Conservation (phyloP, 64 coral and sea anemone species). For the Actinia tenebrosa region DNA sequence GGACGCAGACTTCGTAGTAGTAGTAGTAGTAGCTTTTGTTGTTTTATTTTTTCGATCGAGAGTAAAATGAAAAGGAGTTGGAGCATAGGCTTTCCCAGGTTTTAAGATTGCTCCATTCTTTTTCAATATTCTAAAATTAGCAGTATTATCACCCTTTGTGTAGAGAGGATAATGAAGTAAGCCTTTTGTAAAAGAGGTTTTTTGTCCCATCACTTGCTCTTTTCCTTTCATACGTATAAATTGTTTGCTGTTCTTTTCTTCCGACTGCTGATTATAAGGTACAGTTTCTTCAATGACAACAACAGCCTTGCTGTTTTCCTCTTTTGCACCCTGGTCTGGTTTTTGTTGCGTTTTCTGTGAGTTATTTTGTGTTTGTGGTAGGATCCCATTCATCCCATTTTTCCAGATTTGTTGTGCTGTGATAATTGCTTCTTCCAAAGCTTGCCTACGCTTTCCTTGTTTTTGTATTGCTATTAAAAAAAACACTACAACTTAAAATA, state of each 20-base stretch:
- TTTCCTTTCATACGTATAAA: not conserved
- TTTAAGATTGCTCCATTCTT: not conserved
- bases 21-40: not conserved
- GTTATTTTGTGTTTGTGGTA: not conserved
- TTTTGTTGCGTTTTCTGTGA: not conserved
- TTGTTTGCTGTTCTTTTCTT: not conserved
- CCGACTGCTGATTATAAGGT: not conserved
- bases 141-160: not conserved
- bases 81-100: not conserved
- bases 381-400: not conserved
- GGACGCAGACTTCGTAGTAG: no score
- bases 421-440: not conserved
- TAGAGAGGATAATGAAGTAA: not conserved
- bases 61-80: constrained; percentile 15
- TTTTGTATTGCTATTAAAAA: not conserved
- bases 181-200: not conserved
- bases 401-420: not conserved
- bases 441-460: not conserved
- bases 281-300: not conserved
- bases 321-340: not conserved
- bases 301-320: not conserved
- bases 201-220: not conserved
- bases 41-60: not conserved
- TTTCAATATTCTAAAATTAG: not conserved
- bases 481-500: not conserved